Conservation (phyloP, 2,113 vertebrate species). For the Panthera leo region DNA sequence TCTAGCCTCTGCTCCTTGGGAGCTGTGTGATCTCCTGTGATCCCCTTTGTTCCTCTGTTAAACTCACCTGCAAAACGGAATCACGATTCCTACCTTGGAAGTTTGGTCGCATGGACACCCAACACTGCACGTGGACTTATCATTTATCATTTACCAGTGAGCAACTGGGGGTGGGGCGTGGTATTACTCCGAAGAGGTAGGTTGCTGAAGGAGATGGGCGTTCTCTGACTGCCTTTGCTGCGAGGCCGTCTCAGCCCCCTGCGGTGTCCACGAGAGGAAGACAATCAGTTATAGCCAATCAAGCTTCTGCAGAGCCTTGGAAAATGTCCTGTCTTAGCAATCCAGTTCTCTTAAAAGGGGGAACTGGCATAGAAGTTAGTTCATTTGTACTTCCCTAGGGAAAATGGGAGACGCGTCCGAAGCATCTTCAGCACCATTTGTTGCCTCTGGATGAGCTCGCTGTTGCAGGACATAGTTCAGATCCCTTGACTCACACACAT, state of each 20-base stretch:
- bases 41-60: not conserved
- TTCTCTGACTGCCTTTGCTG: not conserved
- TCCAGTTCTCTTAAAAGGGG: not conserved
- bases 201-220: not conserved
- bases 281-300: not conserved
- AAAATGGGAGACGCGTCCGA: not conserved
- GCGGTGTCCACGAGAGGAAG: not conserved
- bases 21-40: not conserved
- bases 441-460: not conserved
- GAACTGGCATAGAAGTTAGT: not conserved
- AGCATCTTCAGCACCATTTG: not conserved
- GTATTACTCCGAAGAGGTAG: not conserved
- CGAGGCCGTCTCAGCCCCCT: not conserved
- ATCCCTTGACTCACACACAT: not conserved
- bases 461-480: not conserved
- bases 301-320: not conserved
- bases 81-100: not conserved
- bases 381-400: not conserved
- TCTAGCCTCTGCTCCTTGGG: not conserved
- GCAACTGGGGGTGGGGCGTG: no score
- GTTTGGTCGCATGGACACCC: not conserved
- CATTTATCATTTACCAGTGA: not conserved
- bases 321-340: not conserved
- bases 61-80: not conserved
- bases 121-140: not conserved